A percentile compares a stretch with the other conserved stretches of the same genome.
phyloP scores from a whole-genome alignment of 1,140 invertebrate genomes.

The Littorina saxatilis region DNA sequence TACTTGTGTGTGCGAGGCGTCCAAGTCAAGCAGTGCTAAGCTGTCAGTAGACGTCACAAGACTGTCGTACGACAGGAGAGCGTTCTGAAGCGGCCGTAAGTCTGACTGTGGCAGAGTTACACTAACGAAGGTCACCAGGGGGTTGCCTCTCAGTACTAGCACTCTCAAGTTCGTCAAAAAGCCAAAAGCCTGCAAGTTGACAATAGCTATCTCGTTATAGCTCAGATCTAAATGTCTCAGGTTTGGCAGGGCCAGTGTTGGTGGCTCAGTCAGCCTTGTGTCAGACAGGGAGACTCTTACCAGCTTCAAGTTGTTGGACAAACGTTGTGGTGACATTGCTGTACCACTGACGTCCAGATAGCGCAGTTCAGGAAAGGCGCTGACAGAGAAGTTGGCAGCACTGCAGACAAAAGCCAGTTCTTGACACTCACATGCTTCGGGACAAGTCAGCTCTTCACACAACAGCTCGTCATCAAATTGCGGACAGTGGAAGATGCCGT shows the following conservation, averaged over 20 bases:
- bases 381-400: background rate
- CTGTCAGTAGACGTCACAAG: too few relatives aligned
- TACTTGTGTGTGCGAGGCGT: background rate
- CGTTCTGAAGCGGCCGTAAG: background rate
- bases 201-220: background rate
- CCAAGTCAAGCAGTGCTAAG: too few relatives aligned
- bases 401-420: slow-evolving; percentile 35
- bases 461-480: slow-evolving; percentile 1
- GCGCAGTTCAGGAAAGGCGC: slow-evolving; percentile 11
- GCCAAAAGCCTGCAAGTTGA: background rate
- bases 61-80: too few relatives aligned
- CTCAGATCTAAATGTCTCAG: background rate
- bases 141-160: background rate
- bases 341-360: slow-evolving; percentile 27
- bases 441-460: background rate
- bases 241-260: background rate
- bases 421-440: slow-evolving; percentile 24
- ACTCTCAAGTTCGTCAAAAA: background rate
- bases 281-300: slow-evolving; percentile 21
- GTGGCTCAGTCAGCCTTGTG: background rate
- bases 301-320: slow-evolving; percentile 6
- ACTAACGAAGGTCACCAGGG: background rate
- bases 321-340: background rate
- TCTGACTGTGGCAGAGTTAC: too few relatives aligned
- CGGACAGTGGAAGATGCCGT: slow-evolving; percentile 13